These are phyloP conservation scores for Thereva nobilitata DNA, from an alignment of 2,888 invertebrate genomes.

Conservation along the genomic window DNA sequence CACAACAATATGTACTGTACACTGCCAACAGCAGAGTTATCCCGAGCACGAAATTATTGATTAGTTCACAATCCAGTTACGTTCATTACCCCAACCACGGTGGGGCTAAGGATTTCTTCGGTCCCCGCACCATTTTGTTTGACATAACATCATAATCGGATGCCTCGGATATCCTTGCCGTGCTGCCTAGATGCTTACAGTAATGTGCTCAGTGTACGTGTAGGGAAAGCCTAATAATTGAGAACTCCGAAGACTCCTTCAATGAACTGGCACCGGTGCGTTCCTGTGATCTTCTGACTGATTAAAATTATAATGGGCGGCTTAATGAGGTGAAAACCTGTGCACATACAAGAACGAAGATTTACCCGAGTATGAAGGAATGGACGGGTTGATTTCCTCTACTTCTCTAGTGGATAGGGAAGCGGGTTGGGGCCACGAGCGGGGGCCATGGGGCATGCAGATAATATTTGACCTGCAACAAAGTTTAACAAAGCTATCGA, in stretches of 20 bases:
- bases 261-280: constrained; percentile 21
- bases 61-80: constrained; percentile 31
- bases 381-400: constrained; percentile 4
- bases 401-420: neutral
- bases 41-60: constrained; percentile 24
- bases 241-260: constrained; percentile 9
- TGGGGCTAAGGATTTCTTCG: constrained; percentile 6
- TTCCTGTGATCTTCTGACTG: constrained; percentile 38
- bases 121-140: neutral
- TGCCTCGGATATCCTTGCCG: neutral
- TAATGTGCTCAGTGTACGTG: constrained; percentile 2
- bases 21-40: constrained; percentile 13
- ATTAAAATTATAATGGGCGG: constrained; percentile 36
- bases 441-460: too few species aligned
- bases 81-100: constrained; percentile 26
- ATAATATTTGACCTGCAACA: too few species aligned
- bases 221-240: constrained; percentile 21
- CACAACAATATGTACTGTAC: constrained; percentile 9
- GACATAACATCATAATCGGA: constrained; percentile 21
- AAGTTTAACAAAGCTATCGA: too few species aligned
- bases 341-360: constrained; percentile 31
- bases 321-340: constrained; percentile 36
- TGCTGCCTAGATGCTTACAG: too few species aligned
- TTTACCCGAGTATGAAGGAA: constrained; percentile 25
- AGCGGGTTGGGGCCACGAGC: neutral